Conservation (phyloP, 2,113 vertebrate species). For the Atractosteus spatula region DNA sequence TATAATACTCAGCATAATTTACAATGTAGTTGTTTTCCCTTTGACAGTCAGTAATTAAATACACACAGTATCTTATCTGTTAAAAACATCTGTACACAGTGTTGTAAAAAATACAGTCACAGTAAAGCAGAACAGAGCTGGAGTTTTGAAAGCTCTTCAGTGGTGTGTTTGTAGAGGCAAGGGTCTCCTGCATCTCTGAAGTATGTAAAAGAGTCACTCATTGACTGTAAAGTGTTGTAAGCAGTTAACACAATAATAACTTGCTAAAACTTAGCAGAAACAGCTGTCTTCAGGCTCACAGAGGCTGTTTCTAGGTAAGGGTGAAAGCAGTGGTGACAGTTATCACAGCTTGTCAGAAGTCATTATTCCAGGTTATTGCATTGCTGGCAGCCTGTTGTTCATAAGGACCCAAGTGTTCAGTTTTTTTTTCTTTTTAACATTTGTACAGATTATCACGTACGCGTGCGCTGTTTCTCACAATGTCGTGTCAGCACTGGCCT, state of each 20-base stretch:
- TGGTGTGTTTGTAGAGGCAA: no score
- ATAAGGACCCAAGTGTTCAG: constrained; percentile 15
- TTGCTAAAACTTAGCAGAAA: background rate
- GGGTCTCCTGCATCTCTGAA: no score
- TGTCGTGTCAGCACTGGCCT: background rate
- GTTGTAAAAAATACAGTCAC: no score
- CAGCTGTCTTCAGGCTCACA: background rate
- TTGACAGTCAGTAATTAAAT: no score
- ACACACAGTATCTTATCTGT: no score
- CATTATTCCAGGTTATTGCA: constrained; percentile 15
- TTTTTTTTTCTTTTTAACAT: constrained; percentile 11
- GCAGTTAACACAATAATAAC: background rate
- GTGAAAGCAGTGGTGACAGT: constrained; percentile 12
- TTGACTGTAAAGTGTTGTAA: no score
- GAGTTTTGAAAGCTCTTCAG: no score
- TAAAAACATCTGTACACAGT: no score
- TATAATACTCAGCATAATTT: no score
- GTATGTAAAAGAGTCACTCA: no score
- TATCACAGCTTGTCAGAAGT: constrained; percentile 26
- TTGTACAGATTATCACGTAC: constrained; percentile 33
- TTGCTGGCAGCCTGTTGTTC: constrained; percentile 16
- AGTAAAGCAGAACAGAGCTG: no score
- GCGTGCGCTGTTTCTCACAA: background rate
- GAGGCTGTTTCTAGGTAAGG: background rate
- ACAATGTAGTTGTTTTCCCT: no score